Percentiles rank a stretch among this genome's conserved stretches.
These are phyloP conservation scores for Drosophila equinoxialis DNA, from an alignment of 1,140 invertebrate genomes.

Conservation along the genomic window DNA sequence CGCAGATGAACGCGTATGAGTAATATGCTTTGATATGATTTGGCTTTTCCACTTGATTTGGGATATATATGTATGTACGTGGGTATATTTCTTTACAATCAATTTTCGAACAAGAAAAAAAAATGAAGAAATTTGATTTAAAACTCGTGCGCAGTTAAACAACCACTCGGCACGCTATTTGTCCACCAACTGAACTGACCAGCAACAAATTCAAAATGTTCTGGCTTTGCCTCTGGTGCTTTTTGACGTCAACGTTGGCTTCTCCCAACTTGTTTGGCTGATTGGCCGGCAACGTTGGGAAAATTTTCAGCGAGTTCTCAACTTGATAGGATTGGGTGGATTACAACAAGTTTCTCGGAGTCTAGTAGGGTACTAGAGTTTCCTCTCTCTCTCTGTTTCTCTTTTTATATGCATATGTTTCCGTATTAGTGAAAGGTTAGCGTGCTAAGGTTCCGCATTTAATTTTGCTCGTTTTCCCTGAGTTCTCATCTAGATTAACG, in stretches of 20 bases:
- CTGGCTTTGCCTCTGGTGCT: neutral
- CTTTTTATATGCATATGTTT: constrained; percentile 7
- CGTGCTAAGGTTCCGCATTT: constrained; percentile 40
- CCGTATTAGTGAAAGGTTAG: constrained; percentile 29
- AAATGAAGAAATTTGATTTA: neutral
- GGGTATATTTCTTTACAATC: constrained; percentile 7
- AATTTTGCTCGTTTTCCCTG: constrained; percentile 39
- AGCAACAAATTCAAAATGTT: neutral
- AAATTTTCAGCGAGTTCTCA: constrained; percentile 35
- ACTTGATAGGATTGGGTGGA: constrained; percentile 15
- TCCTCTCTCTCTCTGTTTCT: constrained; percentile 2
- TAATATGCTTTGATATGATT: constrained; percentile 19
- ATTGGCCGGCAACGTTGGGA: constrained; percentile 24
- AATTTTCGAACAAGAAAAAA: neutral
- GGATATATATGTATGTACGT: constrained; percentile 14
- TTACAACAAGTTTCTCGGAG: constrained; percentile 39
- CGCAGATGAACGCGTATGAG: constrained; percentile 5
- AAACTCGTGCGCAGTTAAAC: constrained; percentile 53
- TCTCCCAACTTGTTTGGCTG: constrained; percentile 45
- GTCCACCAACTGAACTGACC: constrained; percentile 67
- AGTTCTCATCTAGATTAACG: constrained; percentile 25
- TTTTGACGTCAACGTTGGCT: neutral
- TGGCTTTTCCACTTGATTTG: constrained; percentile 20
- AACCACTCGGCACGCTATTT: constrained; percentile 67
- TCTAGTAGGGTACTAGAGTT: constrained; percentile 11